Evolutionary conservation across 2,888 invertebrate genomes (phyloP).

Genomic region (Parnassius smintheus): DNA sequence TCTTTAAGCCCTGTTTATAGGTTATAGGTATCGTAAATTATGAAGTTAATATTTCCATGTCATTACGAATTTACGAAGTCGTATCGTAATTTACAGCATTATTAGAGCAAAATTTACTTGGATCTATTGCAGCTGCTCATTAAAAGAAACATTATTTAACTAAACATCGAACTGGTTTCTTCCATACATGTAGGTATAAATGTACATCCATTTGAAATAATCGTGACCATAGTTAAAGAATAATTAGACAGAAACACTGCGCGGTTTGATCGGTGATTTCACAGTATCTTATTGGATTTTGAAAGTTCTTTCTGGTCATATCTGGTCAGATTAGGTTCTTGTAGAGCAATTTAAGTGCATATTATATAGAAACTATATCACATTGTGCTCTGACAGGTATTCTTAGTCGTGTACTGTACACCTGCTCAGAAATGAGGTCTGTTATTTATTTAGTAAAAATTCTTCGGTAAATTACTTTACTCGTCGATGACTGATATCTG

Average conservation of each 20-base stretch:
- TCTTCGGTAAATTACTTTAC: slow-evolving; percentile 24
- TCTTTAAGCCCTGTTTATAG: not conserved
- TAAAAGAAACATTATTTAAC: slow-evolving; percentile 35
- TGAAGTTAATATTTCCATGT: not conserved
- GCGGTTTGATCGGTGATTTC: slow-evolving; percentile 59
- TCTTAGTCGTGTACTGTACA: slow-evolving; percentile 44
- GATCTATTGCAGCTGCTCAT: slow-evolving; percentile 30
- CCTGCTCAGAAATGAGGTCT: slow-evolving; percentile 44
- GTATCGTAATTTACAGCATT: not conserved
- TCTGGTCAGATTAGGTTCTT: slow-evolving; percentile 37
- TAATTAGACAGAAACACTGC: slow-evolving; percentile 66
- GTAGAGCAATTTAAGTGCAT: slow-evolving; percentile 51
- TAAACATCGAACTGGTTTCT: slow-evolving; percentile 37
- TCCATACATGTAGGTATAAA: slow-evolving; percentile 37
- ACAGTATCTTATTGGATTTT: slow-evolving; percentile 71
- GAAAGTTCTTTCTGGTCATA: slow-evolving; percentile 59
- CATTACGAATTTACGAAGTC: not conserved
- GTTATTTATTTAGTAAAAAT: slow-evolving; percentile 46
- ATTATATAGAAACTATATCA: not conserved
- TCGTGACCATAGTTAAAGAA: slow-evolving; percentile 66
- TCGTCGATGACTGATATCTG: slow-evolving; percentile 24
- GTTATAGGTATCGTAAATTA: not conserved
- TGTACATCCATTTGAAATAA: slow-evolving; percentile 50
- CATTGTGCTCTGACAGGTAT: slow-evolving; percentile 6
- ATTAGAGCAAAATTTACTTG: slow-evolving; percentile 24